Base-by-base conservation (phyloP, 2,797 vertebrate species). In the Sebastes aleutianus region DNA sequence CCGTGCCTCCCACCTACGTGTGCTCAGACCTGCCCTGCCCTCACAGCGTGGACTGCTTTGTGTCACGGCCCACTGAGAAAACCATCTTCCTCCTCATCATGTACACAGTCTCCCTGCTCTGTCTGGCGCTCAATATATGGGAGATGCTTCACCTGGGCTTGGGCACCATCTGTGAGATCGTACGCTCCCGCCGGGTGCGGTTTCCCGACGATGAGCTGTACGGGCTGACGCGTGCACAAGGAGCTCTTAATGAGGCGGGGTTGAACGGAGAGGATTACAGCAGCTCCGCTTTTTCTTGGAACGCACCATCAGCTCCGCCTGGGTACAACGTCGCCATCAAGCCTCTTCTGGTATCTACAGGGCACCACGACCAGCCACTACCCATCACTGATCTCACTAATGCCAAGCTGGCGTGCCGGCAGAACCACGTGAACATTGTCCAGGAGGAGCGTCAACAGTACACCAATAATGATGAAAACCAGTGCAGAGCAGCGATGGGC, bases 61-160 rank as follows among this genome's bases (percentile, higher is more conserved):
- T 99, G 86, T 99, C 98, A 2, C 95, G 98, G 16, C 98, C 98
- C 0, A 99, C 98, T 0, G 98, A 99, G 92, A 99, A 99, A 93
- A 99, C 98, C 27, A 97, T 99, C 85, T 99, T 99, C 85, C 96
- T 99, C 70, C 92, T 97, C 72, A 97, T 99, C 87, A 99, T 99
- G 98, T 99, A 99, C 0, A 95, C 94, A 0, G 98, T 99, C 64
- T 97, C 97, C 31, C 85, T 96, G 87, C 95, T 99, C 72, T 99
- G 97, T 85, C 93, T 99, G 58, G 85, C 94, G 4, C 93, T 99
- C 78, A 98, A 98, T 31, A 77, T 99, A 67, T 98, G 97, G 97
- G 98, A 99, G 92, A 97, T 99, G 96, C 95, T 99, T n/a, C 97
- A 99, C 83, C 85, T 99, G 87, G 98, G 97, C 1, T 93, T 98